A percentile compares a stretch with the other conserved stretches of the same genome.
phyloP scores from a whole-genome alignment of 2,797 vertebrate species.

The Pseudochirops cupreus region DNA sequence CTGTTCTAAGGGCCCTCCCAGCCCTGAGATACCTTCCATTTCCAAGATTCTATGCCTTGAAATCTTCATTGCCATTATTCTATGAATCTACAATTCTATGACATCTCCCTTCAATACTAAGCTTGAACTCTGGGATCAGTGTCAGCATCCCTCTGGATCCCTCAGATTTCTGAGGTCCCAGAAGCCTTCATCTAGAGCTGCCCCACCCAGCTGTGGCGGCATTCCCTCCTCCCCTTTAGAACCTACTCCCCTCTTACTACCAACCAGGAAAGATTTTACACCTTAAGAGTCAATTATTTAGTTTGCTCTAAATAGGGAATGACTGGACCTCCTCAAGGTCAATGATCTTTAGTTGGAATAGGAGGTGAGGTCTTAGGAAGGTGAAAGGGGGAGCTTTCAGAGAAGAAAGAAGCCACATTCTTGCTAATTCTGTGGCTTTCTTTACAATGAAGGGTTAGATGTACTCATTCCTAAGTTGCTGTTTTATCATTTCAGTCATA shows the following conservation, averaged over 20 bases:
- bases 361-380: background rate
- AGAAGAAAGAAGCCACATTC: background rate
- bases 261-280: background rate
- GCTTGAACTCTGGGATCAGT: background rate
- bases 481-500: background rate
- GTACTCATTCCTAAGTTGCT: no score
- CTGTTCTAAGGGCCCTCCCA: background rate
- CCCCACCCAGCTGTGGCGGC: no score
- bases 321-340: background rate
- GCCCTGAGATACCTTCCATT: background rate
- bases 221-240: background rate
- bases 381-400: background rate
- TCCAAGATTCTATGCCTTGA: background rate
- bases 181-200: no score
- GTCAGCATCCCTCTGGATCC: background rate
- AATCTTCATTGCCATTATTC: background rate
- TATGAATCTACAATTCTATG: background rate
- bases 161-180: no score
- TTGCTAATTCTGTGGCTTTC: background rate
- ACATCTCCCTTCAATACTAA: no score
- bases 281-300: background rate
- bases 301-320: background rate
- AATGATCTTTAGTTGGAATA: background rate
- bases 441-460: no score
- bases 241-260: background rate